Evolutionary conservation across 2,113 vertebrate genomes (phyloP).

Genomic region (Lipophrys pholis): DNA sequence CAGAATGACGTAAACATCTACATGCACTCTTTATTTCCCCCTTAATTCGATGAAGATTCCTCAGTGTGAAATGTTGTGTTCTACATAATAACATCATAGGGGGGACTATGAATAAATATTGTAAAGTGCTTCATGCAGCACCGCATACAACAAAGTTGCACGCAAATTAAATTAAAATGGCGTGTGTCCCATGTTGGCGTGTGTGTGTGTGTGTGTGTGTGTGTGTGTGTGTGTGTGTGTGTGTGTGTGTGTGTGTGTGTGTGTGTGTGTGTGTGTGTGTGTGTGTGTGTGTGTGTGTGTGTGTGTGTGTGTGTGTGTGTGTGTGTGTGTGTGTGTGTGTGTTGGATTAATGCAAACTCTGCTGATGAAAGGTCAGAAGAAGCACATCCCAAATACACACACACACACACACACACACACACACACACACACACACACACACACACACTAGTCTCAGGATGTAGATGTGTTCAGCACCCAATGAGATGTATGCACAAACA

Average conservation of each 20-base stretch:
- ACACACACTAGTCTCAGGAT: constrained; percentile 7
- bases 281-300: constrained; percentile 23
- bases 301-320: constrained; percentile 16
- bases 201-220: constrained; percentile 1
- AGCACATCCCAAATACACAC: constrained; percentile 29
- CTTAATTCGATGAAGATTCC: constrained; percentile 19
- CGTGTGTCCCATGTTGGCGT: constrained; percentile 7
- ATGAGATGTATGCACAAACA: constrained; percentile 23
- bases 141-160: constrained; percentile 4
- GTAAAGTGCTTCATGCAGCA: background rate
- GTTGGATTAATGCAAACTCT: constrained; percentile 7
- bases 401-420: constrained; percentile 5
- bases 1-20: constrained; percentile 26
- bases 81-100: background rate
- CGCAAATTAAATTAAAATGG: constrained; percentile 27
- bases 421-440: constrained; percentile 3
- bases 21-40: constrained; percentile 9
- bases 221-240: background rate
- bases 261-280: constrained; percentile 4
- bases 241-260: background rate
- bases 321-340: constrained; percentile 9
- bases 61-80: background rate
- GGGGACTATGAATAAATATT: background rate
- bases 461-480: constrained; percentile 29
- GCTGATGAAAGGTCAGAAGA: constrained; percentile 67